A percentile compares a stretch with the other conserved stretches of the same genome.
phyloP scores from a whole-genome alignment of 2,797 vertebrate genomes.

The Syngnathus rostellatus region DNA sequence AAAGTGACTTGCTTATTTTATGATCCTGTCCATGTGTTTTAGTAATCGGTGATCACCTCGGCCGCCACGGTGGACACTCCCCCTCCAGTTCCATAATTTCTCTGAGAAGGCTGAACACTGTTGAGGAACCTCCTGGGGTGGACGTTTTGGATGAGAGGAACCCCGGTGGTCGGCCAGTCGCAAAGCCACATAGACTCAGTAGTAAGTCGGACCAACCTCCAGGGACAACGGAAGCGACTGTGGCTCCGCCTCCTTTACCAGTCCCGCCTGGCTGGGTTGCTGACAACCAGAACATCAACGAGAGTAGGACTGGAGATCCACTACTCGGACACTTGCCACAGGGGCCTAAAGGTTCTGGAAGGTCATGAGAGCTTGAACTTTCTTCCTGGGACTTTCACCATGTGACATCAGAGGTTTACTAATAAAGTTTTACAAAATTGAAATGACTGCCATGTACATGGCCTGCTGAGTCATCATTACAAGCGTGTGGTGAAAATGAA shows the following conservation, averaged over 20 bases:
- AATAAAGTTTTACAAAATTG: neutral
- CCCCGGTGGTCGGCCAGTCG: slow-evolving; percentile 28
- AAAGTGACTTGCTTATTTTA: neutral
- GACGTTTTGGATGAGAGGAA: slow-evolving; percentile 21
- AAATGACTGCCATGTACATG: too few relatives aligned
- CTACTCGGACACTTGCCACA: slow-evolving; percentile 26
- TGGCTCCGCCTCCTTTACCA: slow-evolving; percentile 11
- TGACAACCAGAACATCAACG: slow-evolving; percentile 45
- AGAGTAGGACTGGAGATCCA: slow-evolving; percentile 35
- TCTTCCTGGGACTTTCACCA: neutral
- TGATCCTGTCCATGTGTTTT: slow-evolving; percentile 33
- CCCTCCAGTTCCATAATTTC: slow-evolving; percentile 30
- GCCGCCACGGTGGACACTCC: slow-evolving; percentile 14
- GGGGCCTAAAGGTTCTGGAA: slow-evolving; percentile 9
- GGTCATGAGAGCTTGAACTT: slow-evolving; percentile 8
- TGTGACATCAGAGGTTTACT: neutral
- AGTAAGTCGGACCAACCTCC: neutral
- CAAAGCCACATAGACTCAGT: slow-evolving; percentile 23
- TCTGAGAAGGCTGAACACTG: slow-evolving; percentile 65
- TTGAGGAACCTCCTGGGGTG: slow-evolving; percentile 55
- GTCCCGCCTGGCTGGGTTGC: slow-evolving; percentile 38
- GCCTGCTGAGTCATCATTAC: too few relatives aligned
- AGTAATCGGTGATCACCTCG: slow-evolving; percentile 31
- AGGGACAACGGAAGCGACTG: slow-evolving; percentile 2
- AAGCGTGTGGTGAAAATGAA: too few relatives aligned